Percentiles rank a stretch among this genome's conserved stretches.
Conservation (phyloP, 2,888 invertebrate species). For the Aphidius colemani region DNA sequence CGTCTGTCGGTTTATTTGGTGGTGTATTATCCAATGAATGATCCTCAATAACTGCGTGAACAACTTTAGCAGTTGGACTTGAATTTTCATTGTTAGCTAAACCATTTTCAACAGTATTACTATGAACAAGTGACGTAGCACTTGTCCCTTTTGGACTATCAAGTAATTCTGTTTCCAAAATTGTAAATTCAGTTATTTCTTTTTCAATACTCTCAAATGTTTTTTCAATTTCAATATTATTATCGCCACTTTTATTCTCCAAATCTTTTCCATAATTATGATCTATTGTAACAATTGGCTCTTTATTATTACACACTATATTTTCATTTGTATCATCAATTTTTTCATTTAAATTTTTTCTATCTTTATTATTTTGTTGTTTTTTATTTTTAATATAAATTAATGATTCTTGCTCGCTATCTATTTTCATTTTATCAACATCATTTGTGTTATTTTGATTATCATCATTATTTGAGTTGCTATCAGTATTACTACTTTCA, state of each 20-base stretch:
- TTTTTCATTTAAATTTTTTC: too few relatives aligned
- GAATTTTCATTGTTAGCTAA: background rate
- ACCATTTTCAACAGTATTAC: background rate
- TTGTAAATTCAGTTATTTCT: background rate
- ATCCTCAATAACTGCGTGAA: conserved; percentile 37
- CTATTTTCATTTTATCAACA: background rate
- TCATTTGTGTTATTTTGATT: conserved; percentile 9
- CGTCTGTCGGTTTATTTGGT: conserved; percentile 28
- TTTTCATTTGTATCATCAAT: too few relatives aligned
- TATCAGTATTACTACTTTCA: too few relatives aligned
- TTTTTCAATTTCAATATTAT: background rate
- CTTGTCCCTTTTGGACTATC: background rate
- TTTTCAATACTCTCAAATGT: background rate
- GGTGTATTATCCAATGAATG: conserved; percentile 14
- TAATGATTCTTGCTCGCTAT: too few relatives aligned
- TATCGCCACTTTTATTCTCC: conserved; percentile 4
- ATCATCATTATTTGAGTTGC: too few relatives aligned
- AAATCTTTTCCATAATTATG: background rate
- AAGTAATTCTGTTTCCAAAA: background rate
- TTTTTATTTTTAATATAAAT: too few relatives aligned
- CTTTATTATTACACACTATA: too few relatives aligned
- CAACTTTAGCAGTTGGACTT: conserved; percentile 30
- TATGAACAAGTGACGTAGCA: background rate
- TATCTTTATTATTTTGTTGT: too few relatives aligned
- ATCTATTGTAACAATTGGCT: background rate